Conservation (phyloP, 30 jellyfish, hydroid and myxozoan genomes). For the Chrysaora quinquecirrha region DNA sequence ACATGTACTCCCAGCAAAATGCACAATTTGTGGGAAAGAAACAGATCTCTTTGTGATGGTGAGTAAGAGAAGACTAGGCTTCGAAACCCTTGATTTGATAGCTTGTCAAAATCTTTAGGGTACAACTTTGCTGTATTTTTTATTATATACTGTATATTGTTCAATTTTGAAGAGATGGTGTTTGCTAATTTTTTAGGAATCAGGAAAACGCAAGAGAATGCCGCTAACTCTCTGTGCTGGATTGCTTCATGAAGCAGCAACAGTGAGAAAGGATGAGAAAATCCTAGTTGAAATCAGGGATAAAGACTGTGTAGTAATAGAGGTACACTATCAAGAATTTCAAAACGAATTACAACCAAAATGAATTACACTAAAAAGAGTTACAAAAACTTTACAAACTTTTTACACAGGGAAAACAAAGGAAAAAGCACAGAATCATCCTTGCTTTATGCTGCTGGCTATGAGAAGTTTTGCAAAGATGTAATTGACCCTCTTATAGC, state of each 20-base stretch:
- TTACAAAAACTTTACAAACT: conserved; percentile 17
- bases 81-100: not conserved
- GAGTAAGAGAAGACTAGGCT: not conserved
- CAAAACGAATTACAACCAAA: too few species aligned
- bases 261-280: conserved; percentile 34
- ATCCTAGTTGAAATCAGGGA: conserved; percentile 36
- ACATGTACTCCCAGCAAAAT: conserved; percentile 19
- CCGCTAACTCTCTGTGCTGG: conserved; percentile 40
- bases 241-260: conserved; percentile 46
- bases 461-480: conserved; percentile 10
- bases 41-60: conserved; percentile 31
- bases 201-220: conserved; percentile 33
- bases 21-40: conserved; percentile 23
- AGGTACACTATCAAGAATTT: conserved; percentile 52
- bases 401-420: conserved; percentile 7
- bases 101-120: too few species aligned
- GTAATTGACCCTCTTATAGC: conserved; percentile 19
- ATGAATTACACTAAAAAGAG: too few species aligned
- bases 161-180: too few species aligned
- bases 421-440: not conserved
- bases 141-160: too few species aligned
- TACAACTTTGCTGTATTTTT: too few species aligned
- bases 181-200: not conserved
- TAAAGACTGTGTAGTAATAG: conserved; percentile 58
- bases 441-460: conserved; percentile 9